Evolutionary conservation across 2,113 vertebrate genomes (phyloP).

Genomic region (Ceyx melanurus): DNA sequence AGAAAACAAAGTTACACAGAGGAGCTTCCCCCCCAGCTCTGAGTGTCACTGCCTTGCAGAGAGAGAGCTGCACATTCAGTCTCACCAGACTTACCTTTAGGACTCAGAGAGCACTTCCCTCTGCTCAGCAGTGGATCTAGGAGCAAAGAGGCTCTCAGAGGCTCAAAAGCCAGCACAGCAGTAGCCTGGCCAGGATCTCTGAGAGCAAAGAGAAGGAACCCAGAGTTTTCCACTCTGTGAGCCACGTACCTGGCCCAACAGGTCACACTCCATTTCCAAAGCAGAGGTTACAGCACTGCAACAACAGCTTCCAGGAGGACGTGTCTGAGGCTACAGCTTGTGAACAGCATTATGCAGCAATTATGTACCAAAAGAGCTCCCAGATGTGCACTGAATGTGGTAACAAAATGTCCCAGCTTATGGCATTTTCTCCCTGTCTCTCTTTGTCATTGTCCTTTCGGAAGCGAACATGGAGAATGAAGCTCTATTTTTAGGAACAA

Average conservation of each 20-base stretch:
- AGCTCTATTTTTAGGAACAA: conserved; percentile 7
- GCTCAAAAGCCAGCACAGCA: background rate
- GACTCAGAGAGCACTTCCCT: background rate
- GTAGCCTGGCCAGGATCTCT: background rate
- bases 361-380: conserved; percentile 13
- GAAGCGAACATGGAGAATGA: background rate
- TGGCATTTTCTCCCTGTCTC: background rate
- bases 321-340: background rate
- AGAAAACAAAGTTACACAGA: background rate
- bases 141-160: background rate
- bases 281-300: background rate
- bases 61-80: accelerated
- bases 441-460: conserved; percentile 3
- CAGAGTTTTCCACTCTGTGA: background rate
- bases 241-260: background rate
- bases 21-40: background rate
- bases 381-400: conserved; percentile 34
- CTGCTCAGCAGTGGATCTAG: background rate
- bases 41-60: background rate
- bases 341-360: background rate
- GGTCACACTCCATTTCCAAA: background rate
- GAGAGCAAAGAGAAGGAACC: background rate
- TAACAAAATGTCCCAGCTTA: conserved; percentile 7
- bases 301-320: background rate
- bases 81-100: background rate